Base-by-base conservation (phyloP, 2,113 vertebrate species). In the Rhizomys pruinosus region DNA sequence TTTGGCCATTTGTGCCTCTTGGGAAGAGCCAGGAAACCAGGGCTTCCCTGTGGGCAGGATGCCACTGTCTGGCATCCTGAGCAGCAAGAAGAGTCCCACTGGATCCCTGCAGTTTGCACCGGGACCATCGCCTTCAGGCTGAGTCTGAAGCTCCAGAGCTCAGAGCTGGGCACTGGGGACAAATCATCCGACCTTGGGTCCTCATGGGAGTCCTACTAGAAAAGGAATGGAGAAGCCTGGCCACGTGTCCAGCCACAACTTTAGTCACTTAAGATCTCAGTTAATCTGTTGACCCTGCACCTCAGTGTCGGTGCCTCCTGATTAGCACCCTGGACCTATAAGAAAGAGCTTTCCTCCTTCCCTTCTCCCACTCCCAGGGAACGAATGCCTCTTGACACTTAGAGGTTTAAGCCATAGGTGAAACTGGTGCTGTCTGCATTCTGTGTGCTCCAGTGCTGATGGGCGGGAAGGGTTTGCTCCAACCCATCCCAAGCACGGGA, bases 31-130 rank as follows among this genome's bases (percentile, higher is more conserved):
- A 2, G 81, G 63, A 17, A 64, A 29, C 16, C 3, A 55, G 3
- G 0, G 39, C 59, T 74, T 64, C 72, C 86, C 16, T 0, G 34
- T 29, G 8, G 61, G 72, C 72, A 17, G 59, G 42, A 42, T 22
- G 39, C 89, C 92, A 27, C 42, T 0, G 1, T 1, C 9, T 4
- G 34, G 25, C 23, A 0, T 22, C 7, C 47, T 2, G 0, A 52
- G 68, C 57, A 61, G 19, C n/a, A 16, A 63, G 72, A 59, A 34
- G n/a, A 7, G 57, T 42, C 66, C 37, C 17, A 29, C 69, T 20
- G 39, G n/a, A 42, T 63, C 55, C 1, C 9, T 39, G 63, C 2
- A 4, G 39, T 47, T 25, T 25, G 64, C n/a, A 34, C 20, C 71
- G 0, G 10, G 66, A n/a, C 34, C 29, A 34, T 2, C 32, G 55